Percentiles rank a stretch among this genome's conserved stretches.
Evolutionary conservation across 53 echinoderm and acorn worm species (phyloP).

Genomic region (Paelopatides confundens): DNA sequence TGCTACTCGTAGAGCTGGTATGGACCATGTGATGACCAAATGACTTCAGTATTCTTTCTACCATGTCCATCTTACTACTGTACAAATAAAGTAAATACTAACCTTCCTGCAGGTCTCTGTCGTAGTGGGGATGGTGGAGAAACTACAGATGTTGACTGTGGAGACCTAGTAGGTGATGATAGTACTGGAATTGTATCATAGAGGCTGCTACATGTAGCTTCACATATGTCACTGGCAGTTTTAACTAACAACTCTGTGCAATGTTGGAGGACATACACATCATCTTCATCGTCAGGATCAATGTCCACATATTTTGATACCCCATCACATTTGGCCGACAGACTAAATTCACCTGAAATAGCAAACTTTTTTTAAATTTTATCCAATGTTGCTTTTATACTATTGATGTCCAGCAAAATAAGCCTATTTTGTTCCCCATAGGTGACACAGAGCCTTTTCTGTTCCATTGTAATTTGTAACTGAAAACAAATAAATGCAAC

Average conservation of each 20-base stretch:
- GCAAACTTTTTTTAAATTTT: conserved; percentile 1
- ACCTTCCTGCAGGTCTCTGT: no score
- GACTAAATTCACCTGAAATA: neutral
- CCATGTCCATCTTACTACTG: no score
- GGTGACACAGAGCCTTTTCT: neutral
- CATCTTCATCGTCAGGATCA: conserved; percentile 1
- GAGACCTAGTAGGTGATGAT: no score
- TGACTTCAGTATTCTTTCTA: no score
- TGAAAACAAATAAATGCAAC: no score
- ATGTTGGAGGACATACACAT: neutral
- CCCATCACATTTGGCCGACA: neutral
- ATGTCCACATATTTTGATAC: neutral
- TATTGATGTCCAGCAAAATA: neutral
- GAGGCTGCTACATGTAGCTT: neutral
- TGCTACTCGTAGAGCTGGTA: no score
- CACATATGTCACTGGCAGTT: neutral
- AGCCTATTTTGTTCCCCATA: neutral
- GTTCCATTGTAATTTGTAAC: neutral
- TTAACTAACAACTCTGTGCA: neutral
- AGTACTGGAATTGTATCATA: conserved; percentile 23
- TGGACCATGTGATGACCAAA: no score
- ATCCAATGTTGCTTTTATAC: conserved; percentile 18
- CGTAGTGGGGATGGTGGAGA: no score
- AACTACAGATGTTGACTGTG: no score
- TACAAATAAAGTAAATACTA: no score